Percentiles rank a stretch among this genome's conserved stretches.
Conservation (phyloP, 2,113 vertebrate genomes). For the Diadophis punctatus region DNA sequence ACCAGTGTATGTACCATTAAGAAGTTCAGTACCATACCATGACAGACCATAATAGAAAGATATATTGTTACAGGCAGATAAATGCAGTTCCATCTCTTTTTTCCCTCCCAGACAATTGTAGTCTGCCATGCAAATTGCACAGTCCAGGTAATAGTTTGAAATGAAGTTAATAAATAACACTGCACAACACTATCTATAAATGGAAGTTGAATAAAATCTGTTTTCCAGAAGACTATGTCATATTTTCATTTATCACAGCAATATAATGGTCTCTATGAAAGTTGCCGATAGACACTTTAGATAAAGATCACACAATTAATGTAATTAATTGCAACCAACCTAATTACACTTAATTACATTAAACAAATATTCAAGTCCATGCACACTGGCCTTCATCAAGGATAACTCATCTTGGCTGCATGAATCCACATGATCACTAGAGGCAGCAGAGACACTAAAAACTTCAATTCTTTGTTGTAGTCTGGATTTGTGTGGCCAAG, state of each 20-base stretch:
- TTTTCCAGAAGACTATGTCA: background rate
- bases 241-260: background rate
- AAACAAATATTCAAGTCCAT: background rate
- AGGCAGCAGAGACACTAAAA: background rate
- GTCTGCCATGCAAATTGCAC: background rate
- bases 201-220: background rate
- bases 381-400: background rate
- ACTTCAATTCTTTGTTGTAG: background rate
- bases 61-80: slow-evolving; percentile 7
- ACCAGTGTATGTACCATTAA: slow-evolving; percentile 34
- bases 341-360: background rate
- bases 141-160: background rate
- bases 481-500: background rate
- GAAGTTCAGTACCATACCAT: background rate
- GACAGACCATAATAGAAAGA: background rate
- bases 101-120: accelerated
- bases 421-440: background rate
- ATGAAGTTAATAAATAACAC: background rate
- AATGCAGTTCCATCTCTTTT: slow-evolving; percentile 2
- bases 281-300: background rate
- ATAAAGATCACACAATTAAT: background rate
- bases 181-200: background rate
- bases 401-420: background rate
- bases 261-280: background rate
- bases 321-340: background rate